These are phyloP conservation scores for Capromys pilorides DNA, from an alignment of 2,797 vertebrate species.

Conservation along the genomic window DNA sequence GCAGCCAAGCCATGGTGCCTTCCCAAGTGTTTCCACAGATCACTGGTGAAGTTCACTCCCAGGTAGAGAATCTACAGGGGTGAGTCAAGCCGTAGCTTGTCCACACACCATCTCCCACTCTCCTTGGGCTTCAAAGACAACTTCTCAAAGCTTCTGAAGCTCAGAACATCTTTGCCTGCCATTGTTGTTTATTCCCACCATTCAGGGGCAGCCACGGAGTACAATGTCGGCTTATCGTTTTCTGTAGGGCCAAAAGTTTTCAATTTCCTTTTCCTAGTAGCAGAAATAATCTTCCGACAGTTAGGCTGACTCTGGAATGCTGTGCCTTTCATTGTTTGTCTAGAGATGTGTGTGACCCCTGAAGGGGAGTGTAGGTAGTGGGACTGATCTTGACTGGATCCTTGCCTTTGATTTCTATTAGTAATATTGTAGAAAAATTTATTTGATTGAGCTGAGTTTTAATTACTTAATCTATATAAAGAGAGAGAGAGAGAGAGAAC, in stretches of 20 bases:
- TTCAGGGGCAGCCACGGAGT: neutral
- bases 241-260: neutral
- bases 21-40: neutral
- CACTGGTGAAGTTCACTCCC: neutral
- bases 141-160: conserved; percentile 5
- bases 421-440: neutral
- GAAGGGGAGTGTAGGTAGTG: neutral
- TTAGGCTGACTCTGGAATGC: neutral
- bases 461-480: neutral
- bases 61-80: neutral
- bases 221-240: neutral
- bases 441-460: conserved; percentile 2
- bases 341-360: neutral
- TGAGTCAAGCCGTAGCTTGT: conserved; percentile 7
- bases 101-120: neutral
- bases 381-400: neutral
- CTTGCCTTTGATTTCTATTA: neutral
- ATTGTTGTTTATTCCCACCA: neutral
- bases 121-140: conserved; percentile 13
- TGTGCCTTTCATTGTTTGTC: neutral
- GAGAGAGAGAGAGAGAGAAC: neutral
- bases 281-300: neutral
- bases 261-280: neutral
- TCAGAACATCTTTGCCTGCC: neutral
- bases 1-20: neutral